Evolutionary conservation across 2,113 vertebrate genomes (phyloP).

Genomic region (Cottus gobio): DNA sequence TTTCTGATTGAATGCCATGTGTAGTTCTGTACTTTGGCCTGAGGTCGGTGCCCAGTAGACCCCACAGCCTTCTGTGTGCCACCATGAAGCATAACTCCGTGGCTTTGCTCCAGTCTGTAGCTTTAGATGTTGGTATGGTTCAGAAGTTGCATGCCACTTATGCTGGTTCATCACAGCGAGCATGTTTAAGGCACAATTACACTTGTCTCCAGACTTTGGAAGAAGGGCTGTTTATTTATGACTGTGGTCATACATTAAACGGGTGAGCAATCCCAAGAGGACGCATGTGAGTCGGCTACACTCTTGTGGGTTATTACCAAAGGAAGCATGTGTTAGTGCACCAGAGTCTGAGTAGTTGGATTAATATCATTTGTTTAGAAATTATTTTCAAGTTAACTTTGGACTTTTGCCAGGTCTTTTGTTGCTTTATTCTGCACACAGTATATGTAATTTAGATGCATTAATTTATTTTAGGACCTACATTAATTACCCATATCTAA

Average conservation of each 20-base stretch:
- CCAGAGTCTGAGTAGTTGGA: background rate
- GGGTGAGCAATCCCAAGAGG: background rate
- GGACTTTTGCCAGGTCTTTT: background rate
- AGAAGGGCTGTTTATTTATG: slow-evolving; percentile 16
- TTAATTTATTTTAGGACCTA: background rate
- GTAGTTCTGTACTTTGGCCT: too few species aligned
- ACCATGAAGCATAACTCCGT: background rate
- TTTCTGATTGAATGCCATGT: too few species aligned
- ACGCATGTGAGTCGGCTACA: background rate
- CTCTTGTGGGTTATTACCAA: slow-evolving; percentile 3
- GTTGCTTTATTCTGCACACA: background rate
- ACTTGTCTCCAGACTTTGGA: background rate
- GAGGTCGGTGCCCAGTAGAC: too few species aligned
- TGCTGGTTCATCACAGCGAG: background rate
- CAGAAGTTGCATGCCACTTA: background rate
- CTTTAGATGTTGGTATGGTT: background rate
- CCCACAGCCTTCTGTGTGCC: background rate
- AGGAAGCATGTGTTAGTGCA: background rate
- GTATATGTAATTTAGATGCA: background rate
- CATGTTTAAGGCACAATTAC: background rate
- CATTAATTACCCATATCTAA: background rate
- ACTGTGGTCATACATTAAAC: slow-evolving; percentile 2
- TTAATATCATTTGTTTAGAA: background rate
- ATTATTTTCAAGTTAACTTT: background rate
- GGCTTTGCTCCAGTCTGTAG: background rate